These are phyloP conservation scores for Premnoplex brunnescens DNA, from an alignment of 2,797 vertebrate species.

Conservation along the genomic window DNA sequence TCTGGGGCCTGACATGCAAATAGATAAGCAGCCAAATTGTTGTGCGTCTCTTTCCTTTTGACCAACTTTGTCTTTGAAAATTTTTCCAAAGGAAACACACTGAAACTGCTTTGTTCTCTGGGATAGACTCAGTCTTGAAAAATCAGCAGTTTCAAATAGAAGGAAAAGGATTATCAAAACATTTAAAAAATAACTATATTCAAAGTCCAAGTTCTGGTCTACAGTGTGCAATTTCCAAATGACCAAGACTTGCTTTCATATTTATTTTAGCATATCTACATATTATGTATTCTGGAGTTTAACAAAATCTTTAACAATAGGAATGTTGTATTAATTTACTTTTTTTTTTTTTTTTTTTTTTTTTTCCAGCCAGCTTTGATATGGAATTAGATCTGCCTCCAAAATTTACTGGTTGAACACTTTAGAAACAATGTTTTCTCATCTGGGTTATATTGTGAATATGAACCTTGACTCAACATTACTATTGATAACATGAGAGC, in stretches of 20 bases:
- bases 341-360: not conserved
- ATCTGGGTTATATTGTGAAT: not conserved
- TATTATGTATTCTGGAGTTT: not conserved
- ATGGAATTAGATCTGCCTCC: not conserved
- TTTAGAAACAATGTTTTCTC: not conserved
- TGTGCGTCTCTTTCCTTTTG: not conserved
- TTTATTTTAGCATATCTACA: not conserved
- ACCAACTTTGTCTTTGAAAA: not conserved
- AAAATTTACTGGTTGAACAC: not conserved
- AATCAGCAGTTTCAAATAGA: not conserved
- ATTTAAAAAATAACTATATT: not conserved
- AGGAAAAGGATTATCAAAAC: not conserved
- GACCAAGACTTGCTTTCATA: not conserved
- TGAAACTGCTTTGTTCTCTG: not conserved
- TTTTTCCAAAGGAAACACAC: not conserved
- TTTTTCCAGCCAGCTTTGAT: not conserved
- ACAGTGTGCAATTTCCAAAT: not conserved
- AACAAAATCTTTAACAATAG: not conserved
- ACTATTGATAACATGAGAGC: not conserved
- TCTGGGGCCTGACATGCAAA: not conserved
- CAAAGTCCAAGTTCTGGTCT: not conserved
- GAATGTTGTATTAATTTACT: not conserved
- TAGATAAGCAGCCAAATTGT: not conserved
- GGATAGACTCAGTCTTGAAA: not conserved
- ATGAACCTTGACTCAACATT: not conserved